These are phyloP conservation scores for Eristalis tenax DNA, from an alignment of 2,888 invertebrate species.

Conservation along the genomic window DNA sequence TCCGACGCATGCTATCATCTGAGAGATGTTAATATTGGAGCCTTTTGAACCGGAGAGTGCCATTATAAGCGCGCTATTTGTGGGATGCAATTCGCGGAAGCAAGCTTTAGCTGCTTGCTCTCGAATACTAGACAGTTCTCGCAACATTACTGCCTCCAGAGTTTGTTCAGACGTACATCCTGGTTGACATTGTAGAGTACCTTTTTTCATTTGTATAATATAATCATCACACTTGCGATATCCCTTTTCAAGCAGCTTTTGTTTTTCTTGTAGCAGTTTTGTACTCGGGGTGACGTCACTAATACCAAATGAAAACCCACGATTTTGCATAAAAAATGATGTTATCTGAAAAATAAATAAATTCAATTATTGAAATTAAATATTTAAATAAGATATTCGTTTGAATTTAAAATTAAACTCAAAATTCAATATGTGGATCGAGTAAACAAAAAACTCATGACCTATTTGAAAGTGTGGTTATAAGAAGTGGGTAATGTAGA, in stretches of 20 bases:
- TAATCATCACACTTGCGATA: conserved; percentile 94
- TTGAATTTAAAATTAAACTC: too few species aligned
- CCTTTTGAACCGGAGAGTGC: conserved; percentile 99
- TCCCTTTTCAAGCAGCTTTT: conserved; percentile 89
- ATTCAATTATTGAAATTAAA: background rate
- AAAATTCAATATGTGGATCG: too few species aligned
- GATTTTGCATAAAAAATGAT: conserved; percentile 93
- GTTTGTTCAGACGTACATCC: conserved; percentile 96
- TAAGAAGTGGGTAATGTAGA: too few species aligned
- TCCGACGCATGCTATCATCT: conserved; percentile 99
- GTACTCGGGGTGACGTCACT: conserved; percentile 97
- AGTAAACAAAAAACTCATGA: too few species aligned
- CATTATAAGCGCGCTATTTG: conserved; percentile 98
- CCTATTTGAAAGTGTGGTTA: too few species aligned
- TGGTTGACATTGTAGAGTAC: conserved; percentile 94
- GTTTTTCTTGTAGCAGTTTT: conserved; percentile 91
- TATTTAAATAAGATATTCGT: conserved; percentile 2
- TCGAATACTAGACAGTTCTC: conserved; percentile 95
- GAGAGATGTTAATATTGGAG: conserved; percentile 99
- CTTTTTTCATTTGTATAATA: conserved; percentile 92
- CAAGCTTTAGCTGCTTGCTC: conserved; percentile 98
- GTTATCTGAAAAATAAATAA: conserved; percentile 83
- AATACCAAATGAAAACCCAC: conserved; percentile 97
- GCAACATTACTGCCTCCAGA: conserved; percentile 93
- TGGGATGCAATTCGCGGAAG: conserved; percentile 91